Percentiles rank a stretch among this genome's conserved stretches.
These are phyloP conservation scores for Ambastaia sidthimunki DNA, from an alignment of 2,797 vertebrate species.

Conservation along the genomic window DNA sequence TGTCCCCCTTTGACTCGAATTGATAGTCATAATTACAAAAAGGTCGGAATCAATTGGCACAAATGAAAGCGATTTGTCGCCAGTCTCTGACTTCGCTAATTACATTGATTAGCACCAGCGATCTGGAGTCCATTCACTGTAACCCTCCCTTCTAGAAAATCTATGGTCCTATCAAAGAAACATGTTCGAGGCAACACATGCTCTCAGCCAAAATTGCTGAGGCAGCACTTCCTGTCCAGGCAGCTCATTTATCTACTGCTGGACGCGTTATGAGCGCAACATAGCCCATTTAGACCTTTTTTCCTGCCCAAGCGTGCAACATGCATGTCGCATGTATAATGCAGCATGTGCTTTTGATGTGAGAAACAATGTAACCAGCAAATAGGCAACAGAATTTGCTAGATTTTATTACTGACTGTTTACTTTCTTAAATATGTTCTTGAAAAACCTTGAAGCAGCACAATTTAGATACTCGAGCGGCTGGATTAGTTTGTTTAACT, in stretches of 20 bases:
- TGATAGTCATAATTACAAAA: conserved; percentile 77
- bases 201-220: conserved; percentile 58
- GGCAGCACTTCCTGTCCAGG: conserved; percentile 57
- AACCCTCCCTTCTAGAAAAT: conserved; percentile 69
- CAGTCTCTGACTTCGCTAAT: conserved; percentile 68
- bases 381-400: background rate
- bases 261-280: conserved; percentile 5
- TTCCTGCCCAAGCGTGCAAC: background rate
- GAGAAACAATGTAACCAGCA: background rate
- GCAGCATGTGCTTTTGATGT: background rate
- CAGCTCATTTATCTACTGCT: conserved; percentile 47
- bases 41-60: conserved; percentile 72
- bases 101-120: conserved; percentile 70
- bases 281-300: background rate
- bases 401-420: background rate
- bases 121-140: conserved; percentile 67
- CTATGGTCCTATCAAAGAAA: conserved; percentile 65
- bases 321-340: background rate
- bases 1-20: conserved; percentile 69
- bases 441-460: background rate
- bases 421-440: background rate
- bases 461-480: background rate
- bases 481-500: background rate
- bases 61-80: conserved; percentile 73
- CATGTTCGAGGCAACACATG: conserved; percentile 63